phyloP scores from a whole-genome alignment of 2,113 vertebrate genomes.

The Delphinus delphis region DNA sequence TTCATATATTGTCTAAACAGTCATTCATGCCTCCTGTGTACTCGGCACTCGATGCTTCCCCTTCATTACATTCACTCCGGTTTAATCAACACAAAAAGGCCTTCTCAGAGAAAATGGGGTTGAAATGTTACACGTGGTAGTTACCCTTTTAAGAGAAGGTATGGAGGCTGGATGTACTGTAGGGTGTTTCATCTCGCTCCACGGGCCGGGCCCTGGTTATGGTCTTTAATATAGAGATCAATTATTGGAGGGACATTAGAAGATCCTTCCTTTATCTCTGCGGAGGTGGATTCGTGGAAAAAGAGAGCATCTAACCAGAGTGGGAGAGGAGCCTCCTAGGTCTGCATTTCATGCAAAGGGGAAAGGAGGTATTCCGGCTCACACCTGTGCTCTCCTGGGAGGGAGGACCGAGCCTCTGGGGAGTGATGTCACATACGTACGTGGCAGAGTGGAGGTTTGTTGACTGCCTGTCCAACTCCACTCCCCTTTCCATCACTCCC shows the following conservation, averaged over 20 bases:
- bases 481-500: not conserved
- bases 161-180: constrained; percentile 31
- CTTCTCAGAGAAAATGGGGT: constrained; percentile 37
- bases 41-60: not conserved
- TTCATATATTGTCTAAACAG: not conserved
- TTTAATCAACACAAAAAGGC: not conserved
- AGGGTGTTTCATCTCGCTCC: not conserved
- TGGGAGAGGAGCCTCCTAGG: not conserved
- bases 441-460: not conserved
- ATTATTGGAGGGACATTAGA: too few relatives aligned
- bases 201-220: not conserved
- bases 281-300: not conserved
- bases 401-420: not conserved
- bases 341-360: not conserved
- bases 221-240: not conserved
- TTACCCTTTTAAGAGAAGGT: constrained; percentile 76
- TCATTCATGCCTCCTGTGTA: not conserved
- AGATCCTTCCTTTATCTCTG: not conserved
- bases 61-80: not conserved
- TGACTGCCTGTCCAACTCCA: not conserved
- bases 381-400: not conserved
- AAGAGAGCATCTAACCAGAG: not conserved
- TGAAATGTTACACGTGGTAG: constrained; percentile 82
- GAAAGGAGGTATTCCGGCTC: not conserved
- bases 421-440: fast-evolving